A percentile compares a stretch with the other conserved stretches of the same genome.
These are phyloP conservation scores for Lagodon rhomboides DNA, from an alignment of 2,797 vertebrate species.

Conservation along the genomic window DNA sequence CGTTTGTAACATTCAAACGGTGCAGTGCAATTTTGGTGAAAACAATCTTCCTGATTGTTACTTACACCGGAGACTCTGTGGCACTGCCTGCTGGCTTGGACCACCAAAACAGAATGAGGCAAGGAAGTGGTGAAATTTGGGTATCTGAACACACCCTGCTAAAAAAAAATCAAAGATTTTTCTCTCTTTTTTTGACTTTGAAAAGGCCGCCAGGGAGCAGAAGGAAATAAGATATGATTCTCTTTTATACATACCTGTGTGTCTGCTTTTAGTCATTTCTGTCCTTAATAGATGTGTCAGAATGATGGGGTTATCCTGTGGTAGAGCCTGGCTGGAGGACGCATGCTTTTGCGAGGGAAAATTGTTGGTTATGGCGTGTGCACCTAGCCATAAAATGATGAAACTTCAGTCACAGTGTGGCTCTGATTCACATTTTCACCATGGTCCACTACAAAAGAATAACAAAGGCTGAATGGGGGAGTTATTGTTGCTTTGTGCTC, in stretches of 20 bases:
- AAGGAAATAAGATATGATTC: background rate
- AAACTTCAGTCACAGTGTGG: constrained; percentile 16
- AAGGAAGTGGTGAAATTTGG: background rate
- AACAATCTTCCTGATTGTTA: constrained; percentile 41
- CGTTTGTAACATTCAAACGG: constrained; percentile 30
- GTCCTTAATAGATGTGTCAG: constrained; percentile 22
- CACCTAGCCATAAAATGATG: constrained; percentile 25
- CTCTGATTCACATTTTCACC: constrained; percentile 5
- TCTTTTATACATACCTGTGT: background rate
- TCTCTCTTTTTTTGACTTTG: constrained; percentile 3
- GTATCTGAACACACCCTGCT: background rate
- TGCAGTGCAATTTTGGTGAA: constrained; percentile 48
- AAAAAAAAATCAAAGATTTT: background rate
- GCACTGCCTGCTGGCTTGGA: constrained; percentile 6
- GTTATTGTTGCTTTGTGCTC: constrained; percentile 1
- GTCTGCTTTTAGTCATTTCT: background rate
- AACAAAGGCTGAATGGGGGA: background rate
- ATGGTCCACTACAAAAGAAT: background rate
- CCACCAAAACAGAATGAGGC: constrained; percentile 1
- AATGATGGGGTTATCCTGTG: background rate
- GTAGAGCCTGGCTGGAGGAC: constrained; percentile 5
- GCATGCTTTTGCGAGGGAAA: background rate
- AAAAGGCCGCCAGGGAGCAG: background rate
- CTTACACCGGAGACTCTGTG: constrained; percentile 10
- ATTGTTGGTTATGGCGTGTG: constrained; percentile 13